Base-by-base conservation (phyloP, 1,140 invertebrate species). In the Mactra quadrangularis region DNA sequence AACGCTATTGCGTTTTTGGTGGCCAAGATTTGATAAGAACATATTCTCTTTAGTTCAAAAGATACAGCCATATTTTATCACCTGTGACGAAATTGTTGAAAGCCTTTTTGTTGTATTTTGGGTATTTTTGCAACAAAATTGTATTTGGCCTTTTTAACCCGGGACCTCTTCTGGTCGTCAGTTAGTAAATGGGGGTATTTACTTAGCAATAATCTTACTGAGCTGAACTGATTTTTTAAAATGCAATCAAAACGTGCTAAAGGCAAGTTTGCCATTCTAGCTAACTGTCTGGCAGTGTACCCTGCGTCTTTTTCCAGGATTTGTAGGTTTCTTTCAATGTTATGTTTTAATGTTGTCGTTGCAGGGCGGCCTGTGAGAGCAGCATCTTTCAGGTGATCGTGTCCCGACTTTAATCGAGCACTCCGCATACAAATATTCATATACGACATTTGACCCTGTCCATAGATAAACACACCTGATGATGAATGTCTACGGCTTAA, bases 111-210 rank as follows among this genome's bases (percentile, higher is more conserved):
- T 38, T 38, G 25, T 22, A 57, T 11, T 19, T 27, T n/a, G 7
- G 7, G 7, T 9, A 57, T n/a, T n/a, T 13, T 57, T 57, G 17
- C 22, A 11, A 57, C 25, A 57, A 11, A 9, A 11, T 7, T 7
- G 22, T 60, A 17, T 60, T 60, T 60, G 3, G 25, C 57, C 17
- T 60, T 60, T 60, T 3, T 27, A 31, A 60, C 9, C 22, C 50
- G 19, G 19, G 15, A 17, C n/a, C n/a, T n/a, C n/a, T n/a, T n/a
- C n/a, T n/a, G n/a, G n/a, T n/a, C n/a, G n/a, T n/a, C n/a, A n/a
- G 60, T 41, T 64, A 64, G 6, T 33, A 64, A 35, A 64, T 38
- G 60, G 60, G 60, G 29, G n/a, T 64, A 64, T 38, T 33, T n/a
- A 64, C 38, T 29, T 64, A 35, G 60, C 33, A 64, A 9, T 64